These are phyloP conservation scores for Melopsittacus undulatus DNA, from an alignment of 2,797 vertebrate genomes.

Conservation along the genomic window DNA sequence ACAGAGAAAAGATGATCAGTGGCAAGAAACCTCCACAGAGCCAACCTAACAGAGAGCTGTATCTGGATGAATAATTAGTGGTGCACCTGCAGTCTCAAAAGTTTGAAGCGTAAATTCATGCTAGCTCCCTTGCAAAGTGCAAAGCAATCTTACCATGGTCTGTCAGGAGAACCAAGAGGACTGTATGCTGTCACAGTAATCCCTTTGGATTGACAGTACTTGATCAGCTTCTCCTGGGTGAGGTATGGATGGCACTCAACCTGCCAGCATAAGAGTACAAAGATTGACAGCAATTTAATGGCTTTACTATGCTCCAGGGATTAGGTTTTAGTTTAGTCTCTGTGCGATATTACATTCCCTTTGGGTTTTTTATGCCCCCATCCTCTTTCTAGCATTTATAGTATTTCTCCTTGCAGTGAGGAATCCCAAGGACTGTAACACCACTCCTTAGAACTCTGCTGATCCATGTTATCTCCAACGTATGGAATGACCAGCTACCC, in stretches of 20 bases:
- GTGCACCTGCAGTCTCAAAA: background rate
- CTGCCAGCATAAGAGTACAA: conserved; percentile 57
- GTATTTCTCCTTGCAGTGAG: background rate
- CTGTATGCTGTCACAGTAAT: conserved; percentile 90
- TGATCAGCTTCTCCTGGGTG: conserved; percentile 88
- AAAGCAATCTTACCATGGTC: conserved; percentile 81
- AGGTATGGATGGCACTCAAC: conserved; percentile 91
- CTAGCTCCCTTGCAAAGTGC: background rate
- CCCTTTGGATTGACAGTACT: conserved; percentile 86
- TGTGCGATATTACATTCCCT: accelerated
- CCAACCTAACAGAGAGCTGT: background rate
- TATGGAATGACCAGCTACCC: accelerated
- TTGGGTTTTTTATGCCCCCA: background rate
- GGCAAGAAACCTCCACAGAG: background rate
- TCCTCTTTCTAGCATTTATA: background rate
- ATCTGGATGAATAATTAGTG: background rate
- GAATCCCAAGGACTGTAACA: background rate
- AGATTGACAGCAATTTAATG: background rate
- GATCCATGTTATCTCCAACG: background rate
- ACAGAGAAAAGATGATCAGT: background rate
- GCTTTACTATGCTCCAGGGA: background rate
- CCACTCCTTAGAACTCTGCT: background rate
- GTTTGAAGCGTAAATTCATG: background rate
- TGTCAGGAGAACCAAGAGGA: conserved; percentile 89
- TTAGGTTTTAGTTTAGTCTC: background rate